Percentiles rank a stretch among this genome's conserved stretches.
Evolutionary conservation across 1,140 invertebrate species (phyloP).

Genomic region (Harlomillsia oculata): DNA sequence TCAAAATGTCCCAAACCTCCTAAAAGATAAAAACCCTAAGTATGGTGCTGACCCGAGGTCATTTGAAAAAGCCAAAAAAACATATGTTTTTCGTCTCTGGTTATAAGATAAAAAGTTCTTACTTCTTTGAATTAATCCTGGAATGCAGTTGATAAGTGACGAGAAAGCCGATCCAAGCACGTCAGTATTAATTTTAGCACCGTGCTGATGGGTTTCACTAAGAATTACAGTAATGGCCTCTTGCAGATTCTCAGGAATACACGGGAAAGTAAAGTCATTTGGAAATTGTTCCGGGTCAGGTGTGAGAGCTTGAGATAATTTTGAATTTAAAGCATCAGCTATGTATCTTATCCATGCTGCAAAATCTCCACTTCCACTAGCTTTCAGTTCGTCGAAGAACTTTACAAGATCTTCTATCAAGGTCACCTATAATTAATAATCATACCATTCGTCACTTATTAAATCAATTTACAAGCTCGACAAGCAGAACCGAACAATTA

Average conservation of each 20-base stretch:
- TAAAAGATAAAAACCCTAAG: no score
- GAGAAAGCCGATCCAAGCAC: constrained; percentile 26
- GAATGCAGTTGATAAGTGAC: constrained; percentile 24
- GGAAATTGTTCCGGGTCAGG: constrained; percentile 28
- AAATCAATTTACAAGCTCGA: no score
- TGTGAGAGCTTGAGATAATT: constrained; percentile 15
- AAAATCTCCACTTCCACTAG: constrained; percentile 27
- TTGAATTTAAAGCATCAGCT: constrained; percentile 31
- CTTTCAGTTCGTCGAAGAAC: constrained; percentile 28
- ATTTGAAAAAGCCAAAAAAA: no score
- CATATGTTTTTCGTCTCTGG: no score
- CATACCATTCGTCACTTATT: no score
- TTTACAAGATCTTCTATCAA: neutral
- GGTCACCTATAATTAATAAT: neutral
- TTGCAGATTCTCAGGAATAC: constrained; percentile 16
- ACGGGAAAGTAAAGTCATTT: constrained; percentile 27
- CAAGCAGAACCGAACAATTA: neutral
- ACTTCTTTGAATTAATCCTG: constrained; percentile 29
- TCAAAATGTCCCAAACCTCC: no score
- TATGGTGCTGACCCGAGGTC: no score
- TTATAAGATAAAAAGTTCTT: neutral
- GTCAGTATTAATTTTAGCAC: constrained; percentile 7
- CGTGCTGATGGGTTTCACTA: constrained; percentile 8
- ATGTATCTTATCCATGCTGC: constrained; percentile 35
- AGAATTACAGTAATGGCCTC: constrained; percentile 25